Evolutionary conservation across 2,113 vertebrate species (phyloP).

Genomic region (Halichoeres trimaculatus): DNA sequence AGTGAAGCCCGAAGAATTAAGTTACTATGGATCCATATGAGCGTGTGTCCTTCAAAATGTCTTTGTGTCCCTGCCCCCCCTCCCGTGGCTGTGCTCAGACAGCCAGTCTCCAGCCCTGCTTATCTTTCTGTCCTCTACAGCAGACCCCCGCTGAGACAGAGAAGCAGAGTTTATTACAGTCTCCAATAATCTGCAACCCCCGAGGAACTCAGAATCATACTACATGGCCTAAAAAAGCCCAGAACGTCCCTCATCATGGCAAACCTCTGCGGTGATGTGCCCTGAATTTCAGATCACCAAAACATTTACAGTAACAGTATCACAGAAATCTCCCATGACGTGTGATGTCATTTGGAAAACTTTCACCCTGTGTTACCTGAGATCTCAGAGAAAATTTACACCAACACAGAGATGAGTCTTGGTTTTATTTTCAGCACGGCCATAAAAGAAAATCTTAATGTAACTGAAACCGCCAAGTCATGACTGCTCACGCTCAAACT

Average conservation of each 20-base stretch:
- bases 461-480: neutral
- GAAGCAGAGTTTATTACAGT: constrained; percentile 76
- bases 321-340: neutral
- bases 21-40: constrained; percentile 60
- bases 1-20: constrained; percentile 59
- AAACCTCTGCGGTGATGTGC: constrained; percentile 17
- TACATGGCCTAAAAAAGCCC: constrained; percentile 37
- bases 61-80: constrained; percentile 50
- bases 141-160: constrained; percentile 71
- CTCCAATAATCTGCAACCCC: constrained; percentile 71
- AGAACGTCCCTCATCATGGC: constrained; percentile 2
- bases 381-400: neutral
- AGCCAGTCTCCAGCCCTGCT: constrained; percentile 72
- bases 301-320: neutral
- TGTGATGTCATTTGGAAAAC: constrained; percentile 1
- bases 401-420: neutral
- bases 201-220: constrained; percentile 50
- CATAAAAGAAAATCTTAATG: neutral
- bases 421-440: neutral
- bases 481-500: neutral
- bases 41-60: constrained; percentile 68
- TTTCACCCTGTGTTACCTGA: neutral
- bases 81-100: constrained; percentile 63
- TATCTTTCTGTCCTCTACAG: constrained; percentile 73
- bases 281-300: constrained; percentile 6